Conservation (phyloP, 2,113 vertebrate species). For the Tupaia chinensis region DNA sequence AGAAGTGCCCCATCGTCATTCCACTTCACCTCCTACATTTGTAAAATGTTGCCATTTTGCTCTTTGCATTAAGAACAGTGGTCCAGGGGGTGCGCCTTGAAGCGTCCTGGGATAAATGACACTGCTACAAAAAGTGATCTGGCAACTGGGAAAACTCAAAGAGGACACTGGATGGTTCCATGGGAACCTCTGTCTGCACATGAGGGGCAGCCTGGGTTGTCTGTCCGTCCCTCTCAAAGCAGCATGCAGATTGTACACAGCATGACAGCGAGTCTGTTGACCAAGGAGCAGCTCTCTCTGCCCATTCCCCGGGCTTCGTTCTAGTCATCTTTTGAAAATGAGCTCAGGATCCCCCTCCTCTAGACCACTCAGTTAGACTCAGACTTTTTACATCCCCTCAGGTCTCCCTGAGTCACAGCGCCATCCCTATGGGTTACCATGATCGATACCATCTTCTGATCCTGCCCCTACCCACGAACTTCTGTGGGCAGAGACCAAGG, state of each 20-base stretch:
- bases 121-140: background rate
- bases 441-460: background rate
- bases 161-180: background rate
- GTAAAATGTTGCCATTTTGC: background rate
- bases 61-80: background rate
- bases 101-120: background rate
- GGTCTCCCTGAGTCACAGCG: background rate
- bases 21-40: background rate
- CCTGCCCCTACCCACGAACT: background rate
- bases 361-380: background rate
- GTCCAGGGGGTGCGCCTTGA: background rate
- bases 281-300: background rate
- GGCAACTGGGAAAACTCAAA: background rate
- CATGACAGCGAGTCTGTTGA: background rate
- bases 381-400: background rate
- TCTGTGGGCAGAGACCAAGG: background rate
- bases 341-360: background rate
- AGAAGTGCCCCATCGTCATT: background rate
- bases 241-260: accelerated
- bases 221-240: background rate
- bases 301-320: background rate
- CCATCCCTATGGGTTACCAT: background rate
- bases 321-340: background rate
- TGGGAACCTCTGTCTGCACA: background rate
- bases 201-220: background rate